phyloP scores from a whole-genome alignment of 2,113 vertebrate species.

The Ia io region DNA sequence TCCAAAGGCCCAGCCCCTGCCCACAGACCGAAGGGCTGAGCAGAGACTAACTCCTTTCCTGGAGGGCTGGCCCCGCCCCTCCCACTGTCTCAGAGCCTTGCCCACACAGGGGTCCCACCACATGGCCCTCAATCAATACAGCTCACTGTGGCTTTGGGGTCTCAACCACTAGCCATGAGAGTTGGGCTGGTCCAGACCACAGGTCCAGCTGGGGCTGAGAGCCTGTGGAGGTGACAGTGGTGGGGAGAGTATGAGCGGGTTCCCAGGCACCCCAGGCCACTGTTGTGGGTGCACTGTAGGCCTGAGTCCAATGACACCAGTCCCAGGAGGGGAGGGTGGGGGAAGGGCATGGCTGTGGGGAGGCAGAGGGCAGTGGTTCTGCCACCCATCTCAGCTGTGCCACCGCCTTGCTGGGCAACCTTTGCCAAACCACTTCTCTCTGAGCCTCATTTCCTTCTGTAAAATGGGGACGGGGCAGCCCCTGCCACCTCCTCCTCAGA shows the following conservation, averaged over 20 bases:
- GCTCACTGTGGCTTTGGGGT: conserved; percentile 31
- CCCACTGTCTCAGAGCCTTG: background rate
- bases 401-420: background rate
- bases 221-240: background rate
- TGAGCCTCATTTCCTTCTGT: background rate
- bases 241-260: background rate
- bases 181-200: background rate
- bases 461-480: background rate
- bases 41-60: background rate
- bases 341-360: accelerated
- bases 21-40: background rate
- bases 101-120: background rate
- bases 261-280: background rate
- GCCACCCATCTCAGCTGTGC: background rate
- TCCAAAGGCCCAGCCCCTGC: background rate
- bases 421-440: background rate
- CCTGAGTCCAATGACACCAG: no score
- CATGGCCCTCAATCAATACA: background rate
- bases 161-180: background rate
- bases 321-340: background rate
- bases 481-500: background rate
- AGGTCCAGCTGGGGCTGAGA: background rate
- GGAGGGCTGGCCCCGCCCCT: background rate
- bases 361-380: background rate
- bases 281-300: background rate